phyloP scores from a whole-genome alignment of 2,888 invertebrate species.

The Griposia aprilina region DNA sequence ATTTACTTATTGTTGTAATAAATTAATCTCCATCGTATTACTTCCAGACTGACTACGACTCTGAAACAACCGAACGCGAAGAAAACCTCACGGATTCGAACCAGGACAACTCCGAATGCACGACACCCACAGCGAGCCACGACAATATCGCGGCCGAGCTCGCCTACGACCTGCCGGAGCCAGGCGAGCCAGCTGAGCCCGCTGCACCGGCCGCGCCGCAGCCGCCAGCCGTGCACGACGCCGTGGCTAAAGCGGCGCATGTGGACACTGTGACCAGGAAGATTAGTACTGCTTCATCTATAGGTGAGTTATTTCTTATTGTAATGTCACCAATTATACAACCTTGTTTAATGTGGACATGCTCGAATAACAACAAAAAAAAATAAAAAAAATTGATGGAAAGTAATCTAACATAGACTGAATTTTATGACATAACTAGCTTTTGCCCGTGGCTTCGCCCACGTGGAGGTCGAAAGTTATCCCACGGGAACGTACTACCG shows the following conservation, averaged over 20 bases:
- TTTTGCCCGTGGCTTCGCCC: too few relatives aligned
- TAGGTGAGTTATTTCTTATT: constrained; percentile 73
- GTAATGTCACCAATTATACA: too few relatives aligned
- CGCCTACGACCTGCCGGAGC: constrained; percentile 77
- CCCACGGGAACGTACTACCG: too few relatives aligned
- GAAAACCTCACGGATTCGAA: constrained; percentile 89
- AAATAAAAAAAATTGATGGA: not conserved
- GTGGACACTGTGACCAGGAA: constrained; percentile 78
- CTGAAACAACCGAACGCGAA: constrained; percentile 88
- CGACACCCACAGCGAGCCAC: constrained; percentile 88
- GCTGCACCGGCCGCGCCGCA: constrained; percentile 12
- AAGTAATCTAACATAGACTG: not conserved
- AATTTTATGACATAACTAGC: not conserved
- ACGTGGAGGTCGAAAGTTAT: too few relatives aligned
- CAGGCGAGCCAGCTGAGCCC: constrained; percentile 60
- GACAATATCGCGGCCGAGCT: constrained; percentile 87
- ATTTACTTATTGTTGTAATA: too few relatives aligned
- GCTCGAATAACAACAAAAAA: too few relatives aligned
- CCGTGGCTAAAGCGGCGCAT: constrained; percentile 55
- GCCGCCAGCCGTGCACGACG: constrained; percentile 27
- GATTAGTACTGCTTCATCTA: constrained; percentile 87
- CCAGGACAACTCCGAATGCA: constrained; percentile 90
- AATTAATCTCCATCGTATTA: too few relatives aligned
- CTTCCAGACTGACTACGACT: constrained; percentile 87
- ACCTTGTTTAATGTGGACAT: too few relatives aligned